phyloP scores from a whole-genome alignment of 1,140 invertebrate species.

The Cyclargus thomasi region DNA sequence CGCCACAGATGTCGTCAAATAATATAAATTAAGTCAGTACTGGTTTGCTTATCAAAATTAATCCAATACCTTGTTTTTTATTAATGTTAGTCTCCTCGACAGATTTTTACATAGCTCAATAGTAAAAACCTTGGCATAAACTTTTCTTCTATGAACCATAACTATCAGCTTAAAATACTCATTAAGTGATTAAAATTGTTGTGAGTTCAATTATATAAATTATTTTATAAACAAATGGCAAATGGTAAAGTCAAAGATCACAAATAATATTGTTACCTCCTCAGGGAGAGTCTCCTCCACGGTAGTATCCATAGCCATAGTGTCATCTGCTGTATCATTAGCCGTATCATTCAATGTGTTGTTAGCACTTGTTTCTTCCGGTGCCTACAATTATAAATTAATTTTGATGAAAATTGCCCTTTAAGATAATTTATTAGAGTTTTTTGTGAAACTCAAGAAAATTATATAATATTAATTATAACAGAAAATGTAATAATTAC shows the following conservation, averaged over 20 bases:
- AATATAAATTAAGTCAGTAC: too few species aligned
- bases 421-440: too few species aligned
- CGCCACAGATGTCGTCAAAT: too few species aligned
- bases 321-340: conserved; percentile 45
- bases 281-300: conserved; percentile 47
- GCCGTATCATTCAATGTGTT: conserved; percentile 41
- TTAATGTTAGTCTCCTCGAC: conserved; percentile 34
- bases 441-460: too few species aligned
- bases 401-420: not conserved
- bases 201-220: not conserved
- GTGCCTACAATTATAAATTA: conserved; percentile 29
- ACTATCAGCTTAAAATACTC: conserved; percentile 3
- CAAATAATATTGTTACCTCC: too few species aligned
- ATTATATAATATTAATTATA: too few species aligned
- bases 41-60: too few species aligned
- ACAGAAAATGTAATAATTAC: conserved; percentile 33
- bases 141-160: conserved; percentile 29
- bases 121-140: conserved; percentile 31
- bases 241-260: too few species aligned
- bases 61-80: not conserved
- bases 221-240: not conserved
- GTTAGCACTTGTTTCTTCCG: conserved; percentile 35
- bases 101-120: conserved; percentile 24
- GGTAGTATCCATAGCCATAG: conserved; percentile 39
- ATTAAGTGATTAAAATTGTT: not conserved